These are phyloP conservation scores for Leptopilina clavipes DNA, from an alignment of 1,140 invertebrate species.

Conservation along the genomic window DNA sequence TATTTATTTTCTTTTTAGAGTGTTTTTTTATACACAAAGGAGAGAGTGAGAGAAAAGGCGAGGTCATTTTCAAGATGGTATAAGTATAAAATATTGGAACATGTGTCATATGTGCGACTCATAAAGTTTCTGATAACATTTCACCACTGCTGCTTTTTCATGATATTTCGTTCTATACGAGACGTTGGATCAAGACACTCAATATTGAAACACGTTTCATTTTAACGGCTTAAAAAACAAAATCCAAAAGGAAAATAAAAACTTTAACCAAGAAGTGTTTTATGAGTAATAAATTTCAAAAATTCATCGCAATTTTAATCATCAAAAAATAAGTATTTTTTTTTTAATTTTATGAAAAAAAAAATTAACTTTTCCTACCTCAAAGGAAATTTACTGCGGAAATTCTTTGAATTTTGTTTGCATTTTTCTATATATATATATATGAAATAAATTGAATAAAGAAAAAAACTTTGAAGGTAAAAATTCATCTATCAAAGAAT, in stretches of 20 bases:
- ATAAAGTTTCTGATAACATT: slow-evolving; percentile 16
- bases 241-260: not conserved
- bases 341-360: no score
- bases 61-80: not conserved
- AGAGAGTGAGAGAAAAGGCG: not conserved
- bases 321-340: no score
- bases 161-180: not conserved
- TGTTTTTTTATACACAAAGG: not conserved
- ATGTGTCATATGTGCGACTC: slow-evolving; percentile 2
- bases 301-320: no score
- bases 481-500: no score
- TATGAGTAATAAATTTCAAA: not conserved
- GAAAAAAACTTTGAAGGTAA: no score
- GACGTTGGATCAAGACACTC: not conserved
- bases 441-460: no score
- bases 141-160: not conserved
- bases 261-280: not conserved
- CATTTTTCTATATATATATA: no score
- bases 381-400: no score
- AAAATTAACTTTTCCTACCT: no score
- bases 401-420: no score
- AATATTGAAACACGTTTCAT: slow-evolving; percentile 3
- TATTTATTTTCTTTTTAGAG: no score
- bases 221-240: not conserved
- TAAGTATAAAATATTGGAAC: slow-evolving; percentile 4